phyloP scores from a whole-genome alignment of 2,797 vertebrate species.

The Paramormyrops hopkinsi region DNA sequence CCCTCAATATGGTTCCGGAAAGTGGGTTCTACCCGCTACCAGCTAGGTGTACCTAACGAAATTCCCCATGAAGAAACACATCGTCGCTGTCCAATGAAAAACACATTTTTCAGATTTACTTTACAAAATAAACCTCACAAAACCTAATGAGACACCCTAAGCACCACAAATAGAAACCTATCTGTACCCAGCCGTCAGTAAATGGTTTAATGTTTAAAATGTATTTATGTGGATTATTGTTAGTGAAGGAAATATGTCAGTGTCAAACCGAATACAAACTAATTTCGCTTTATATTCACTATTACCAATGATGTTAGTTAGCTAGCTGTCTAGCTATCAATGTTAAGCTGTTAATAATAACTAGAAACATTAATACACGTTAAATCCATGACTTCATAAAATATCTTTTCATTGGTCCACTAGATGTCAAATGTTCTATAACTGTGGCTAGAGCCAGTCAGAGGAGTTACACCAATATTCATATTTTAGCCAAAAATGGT shows the following conservation, averaged over 20 bases:
- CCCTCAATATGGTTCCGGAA: background rate
- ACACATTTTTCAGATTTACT: background rate
- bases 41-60: background rate
- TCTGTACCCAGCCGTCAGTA: background rate
- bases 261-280: background rate
- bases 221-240: background rate
- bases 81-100: background rate
- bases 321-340: background rate
- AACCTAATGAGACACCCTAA: background rate
- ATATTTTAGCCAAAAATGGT: background rate
- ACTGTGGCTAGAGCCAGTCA: background rate
- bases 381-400: background rate
- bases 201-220: background rate
- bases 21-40: background rate
- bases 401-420: background rate
- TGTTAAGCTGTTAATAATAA: background rate
- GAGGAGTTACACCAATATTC: background rate
- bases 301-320: background rate
- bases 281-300: background rate
- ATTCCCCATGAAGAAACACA: background rate
- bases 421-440: background rate
- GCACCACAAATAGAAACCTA: background rate
- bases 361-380: background rate
- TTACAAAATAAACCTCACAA: background rate
- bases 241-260: background rate